These are phyloP conservation scores for Macrocentrus cingulum DNA, from an alignment of 1,140 invertebrate species.

Conservation along the genomic window DNA sequence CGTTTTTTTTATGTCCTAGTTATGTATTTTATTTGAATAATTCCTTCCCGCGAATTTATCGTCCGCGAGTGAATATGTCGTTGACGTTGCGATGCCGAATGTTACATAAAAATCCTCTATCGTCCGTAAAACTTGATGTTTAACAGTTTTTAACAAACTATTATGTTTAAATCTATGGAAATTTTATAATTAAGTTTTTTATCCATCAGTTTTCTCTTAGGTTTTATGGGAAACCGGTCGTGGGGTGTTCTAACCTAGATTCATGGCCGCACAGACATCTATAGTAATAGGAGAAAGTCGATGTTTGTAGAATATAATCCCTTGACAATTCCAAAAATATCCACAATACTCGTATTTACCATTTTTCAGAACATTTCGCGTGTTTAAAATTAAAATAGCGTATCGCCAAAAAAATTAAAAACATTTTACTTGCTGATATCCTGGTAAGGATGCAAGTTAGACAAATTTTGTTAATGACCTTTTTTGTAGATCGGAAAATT, in stretches of 20 bases:
- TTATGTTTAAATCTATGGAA: background rate
- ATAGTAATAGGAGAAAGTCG: background rate
- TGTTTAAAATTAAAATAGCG: no score
- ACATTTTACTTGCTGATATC: no score
- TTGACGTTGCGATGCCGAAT: background rate
- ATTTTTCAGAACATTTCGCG: no score
- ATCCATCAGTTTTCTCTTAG: constrained; percentile 16
- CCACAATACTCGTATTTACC: no score
- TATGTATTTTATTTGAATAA: background rate
- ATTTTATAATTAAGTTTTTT: background rate
- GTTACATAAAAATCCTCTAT: constrained; percentile 13
- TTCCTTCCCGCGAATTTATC: background rate
- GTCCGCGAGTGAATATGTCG: no score
- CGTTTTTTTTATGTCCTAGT: background rate
- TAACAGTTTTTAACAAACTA: background rate
- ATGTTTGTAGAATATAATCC: background rate
- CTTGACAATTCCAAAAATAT: background rate
- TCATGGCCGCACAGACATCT: background rate
- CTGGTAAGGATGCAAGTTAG: no score
- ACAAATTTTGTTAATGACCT: no score
- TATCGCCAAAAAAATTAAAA: no score
- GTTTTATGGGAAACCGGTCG: constrained; percentile 26
- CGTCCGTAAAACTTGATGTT: background rate
- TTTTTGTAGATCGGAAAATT: no score
- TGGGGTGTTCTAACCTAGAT: constrained; percentile 25